Percentiles rank a stretch among this genome's conserved stretches.
These are phyloP conservation scores for Leptinotarsa peninsularis DNA, from an alignment of 2,888 invertebrate species.

Conservation along the genomic window DNA sequence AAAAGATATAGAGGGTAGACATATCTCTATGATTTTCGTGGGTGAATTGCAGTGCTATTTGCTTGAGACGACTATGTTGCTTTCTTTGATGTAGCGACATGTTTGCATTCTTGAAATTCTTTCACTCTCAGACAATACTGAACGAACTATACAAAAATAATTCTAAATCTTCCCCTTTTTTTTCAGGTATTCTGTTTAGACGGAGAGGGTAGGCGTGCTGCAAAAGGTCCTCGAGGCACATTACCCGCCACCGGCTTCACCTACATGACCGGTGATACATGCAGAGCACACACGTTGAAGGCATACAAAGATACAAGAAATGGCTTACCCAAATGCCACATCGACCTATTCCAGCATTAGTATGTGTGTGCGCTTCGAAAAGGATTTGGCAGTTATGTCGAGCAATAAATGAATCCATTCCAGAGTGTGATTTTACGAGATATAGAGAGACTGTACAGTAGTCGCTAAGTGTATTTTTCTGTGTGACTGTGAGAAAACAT, in stretches of 20 bases:
- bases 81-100: too few relatives aligned
- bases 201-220: slow-evolving; percentile 66
- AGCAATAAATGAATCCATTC: slow-evolving; percentile 66
- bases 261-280: slow-evolving; percentile 77
- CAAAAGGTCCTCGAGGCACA: slow-evolving; percentile 70
- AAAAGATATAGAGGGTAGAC: too few relatives aligned
- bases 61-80: too few relatives aligned
- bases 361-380: slow-evolving; percentile 25
- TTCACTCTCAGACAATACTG: too few relatives aligned
- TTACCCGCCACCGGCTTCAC: slow-evolving; percentile 82
- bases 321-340: slow-evolving; percentile 63
- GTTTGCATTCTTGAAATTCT: too few relatives aligned
- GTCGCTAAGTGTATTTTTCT: slow-evolving; percentile 59
- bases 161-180: neutral
- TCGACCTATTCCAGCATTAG: slow-evolving; percentile 59
- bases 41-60: too few relatives aligned
- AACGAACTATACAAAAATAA: neutral
- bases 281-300: slow-evolving; percentile 68
- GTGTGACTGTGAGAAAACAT: slow-evolving; percentile 21
- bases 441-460: slow-evolving; percentile 64
- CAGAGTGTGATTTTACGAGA: slow-evolving; percentile 64
- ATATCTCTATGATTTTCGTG: too few relatives aligned
- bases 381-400: slow-evolving; percentile 34
- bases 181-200: slow-evolving; percentile 76
- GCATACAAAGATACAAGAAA: slow-evolving; percentile 60